Percentiles rank a stretch among this genome's conserved stretches.
Evolutionary conservation across 2,797 vertebrate genomes (phyloP).

Genomic region (Mus minutoides): DNA sequence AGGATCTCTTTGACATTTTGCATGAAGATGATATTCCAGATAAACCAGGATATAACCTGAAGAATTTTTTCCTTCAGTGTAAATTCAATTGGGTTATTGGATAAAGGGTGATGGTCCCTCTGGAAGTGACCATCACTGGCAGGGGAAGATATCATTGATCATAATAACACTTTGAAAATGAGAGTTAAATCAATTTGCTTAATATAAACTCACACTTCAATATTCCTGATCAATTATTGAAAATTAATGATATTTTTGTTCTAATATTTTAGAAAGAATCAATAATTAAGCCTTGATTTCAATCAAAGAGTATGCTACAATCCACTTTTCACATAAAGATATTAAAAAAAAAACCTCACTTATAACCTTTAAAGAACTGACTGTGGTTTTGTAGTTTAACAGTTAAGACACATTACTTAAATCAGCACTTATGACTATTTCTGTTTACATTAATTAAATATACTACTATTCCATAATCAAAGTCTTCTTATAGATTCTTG

Average conservation of each 20-base stretch:
- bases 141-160: neutral
- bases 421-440: conserved; percentile 61
- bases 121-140: fast-evolving
- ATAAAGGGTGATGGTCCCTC: neutral
- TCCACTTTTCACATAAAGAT: neutral
- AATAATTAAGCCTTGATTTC: neutral
- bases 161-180: neutral
- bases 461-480: conserved; percentile 75
- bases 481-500: conserved; percentile 75
- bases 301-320: neutral
- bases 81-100: neutral
- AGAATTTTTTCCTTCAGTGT: neutral
- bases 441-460: conserved; percentile 59
- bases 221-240: neutral
- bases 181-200: neutral
- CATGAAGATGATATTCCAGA: neutral
- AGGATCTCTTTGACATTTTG: neutral
- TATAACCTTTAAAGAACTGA: neutral
- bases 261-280: neutral
- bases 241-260: neutral
- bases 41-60: neutral
- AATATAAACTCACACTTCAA: neutral
- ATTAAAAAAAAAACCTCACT: neutral
- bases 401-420: conserved; percentile 76
- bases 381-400: neutral